Percentiles rank a stretch among this genome's conserved stretches.
phyloP scores from a whole-genome alignment of 1,140 invertebrate genomes.

The Caenorhabditis remanei region DNA sequence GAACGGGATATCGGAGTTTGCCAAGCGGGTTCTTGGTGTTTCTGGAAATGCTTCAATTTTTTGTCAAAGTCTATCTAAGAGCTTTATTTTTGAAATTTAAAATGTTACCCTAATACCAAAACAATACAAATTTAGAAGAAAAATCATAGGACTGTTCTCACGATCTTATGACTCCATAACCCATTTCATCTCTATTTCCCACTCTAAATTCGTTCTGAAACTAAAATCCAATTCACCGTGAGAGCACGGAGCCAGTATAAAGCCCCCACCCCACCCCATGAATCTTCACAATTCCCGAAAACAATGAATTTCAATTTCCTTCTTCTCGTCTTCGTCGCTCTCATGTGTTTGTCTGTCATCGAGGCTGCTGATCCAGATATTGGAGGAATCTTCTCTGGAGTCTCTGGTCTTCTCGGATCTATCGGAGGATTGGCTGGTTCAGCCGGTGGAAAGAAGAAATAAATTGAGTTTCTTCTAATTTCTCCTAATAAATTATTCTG shows the following conservation, averaged over 20 bases:
- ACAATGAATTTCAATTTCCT: not conserved
- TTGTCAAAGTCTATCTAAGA: too few relatives aligned
- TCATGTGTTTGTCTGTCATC: not conserved
- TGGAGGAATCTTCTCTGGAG: slow-evolving; percentile 34
- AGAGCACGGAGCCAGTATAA: not conserved
- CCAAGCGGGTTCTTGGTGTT: slow-evolving; percentile 14
- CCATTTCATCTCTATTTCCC: too few relatives aligned
- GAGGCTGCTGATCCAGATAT: slow-evolving; percentile 28
- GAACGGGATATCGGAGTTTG: slow-evolving; percentile 36
- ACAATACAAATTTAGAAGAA: too few relatives aligned
- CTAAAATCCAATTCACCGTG: not conserved
- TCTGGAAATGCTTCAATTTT: not conserved
- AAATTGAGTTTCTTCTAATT: not conserved
- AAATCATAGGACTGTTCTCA: too few relatives aligned
- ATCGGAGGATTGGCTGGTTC: slow-evolving; percentile 10
- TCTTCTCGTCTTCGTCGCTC: slow-evolving; percentile 38
- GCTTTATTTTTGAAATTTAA: too few relatives aligned
- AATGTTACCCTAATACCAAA: too few relatives aligned
- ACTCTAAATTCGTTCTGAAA: too few relatives aligned
- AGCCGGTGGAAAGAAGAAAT: slow-evolving; percentile 40
- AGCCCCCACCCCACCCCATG: not conserved
- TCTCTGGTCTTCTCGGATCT: not conserved
- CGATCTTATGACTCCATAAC: too few relatives aligned
- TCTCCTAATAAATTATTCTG: not conserved
- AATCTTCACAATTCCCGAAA: not conserved